Base-by-base conservation (phyloP, 2,797 vertebrate species). In the Decapterus maruadsi region DNA sequence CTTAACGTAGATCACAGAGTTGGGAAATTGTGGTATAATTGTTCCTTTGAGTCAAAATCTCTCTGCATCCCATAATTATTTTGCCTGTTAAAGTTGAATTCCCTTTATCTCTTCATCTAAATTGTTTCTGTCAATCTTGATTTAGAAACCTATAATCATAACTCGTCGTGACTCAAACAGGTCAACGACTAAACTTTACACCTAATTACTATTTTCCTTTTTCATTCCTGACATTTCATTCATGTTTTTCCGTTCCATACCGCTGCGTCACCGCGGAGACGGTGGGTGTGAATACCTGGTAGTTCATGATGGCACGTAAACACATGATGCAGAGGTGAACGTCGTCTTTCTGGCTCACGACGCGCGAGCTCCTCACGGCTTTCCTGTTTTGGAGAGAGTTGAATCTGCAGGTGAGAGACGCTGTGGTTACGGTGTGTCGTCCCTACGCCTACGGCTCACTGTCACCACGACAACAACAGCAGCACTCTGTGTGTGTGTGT, bases 261-360 rank as follows among this genome's bases (percentile, higher is more conserved):
- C 19, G 34, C 0, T 12, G 19, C 17, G 45, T 34, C 46, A 54
- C 19, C 40, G 48, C n/a, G 31, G 17, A 4, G 0, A 11, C 3
- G 36, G 20, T 12, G 9, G 22, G 22, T 4, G 46, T 9, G 9
- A 9, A 4, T 88, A 99, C 98, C 98, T 98, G 97, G 72, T 99
- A 99, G 92, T 99, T 99, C 98, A 99, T 99, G 95, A 99, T 98
- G 92, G 97, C 97, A 0, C 98, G 96, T 53, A 99, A 88, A 66
- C 98, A 99, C 97, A 99, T 97, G 90, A 98, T 97, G 91, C 97
- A 99, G 36, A 99, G 94, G 0, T 98, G 98, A 19, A 98, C 96
- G 0, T 99, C 97, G 0, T 98, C 96, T 72, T 97, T 97, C 92
- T 96, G 97, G 86, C 95, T 95, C 73, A 93, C 92, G 0, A 94